Evolutionary conservation across 2,888 invertebrate species (phyloP), one percentile per base, ranked within the genome.

Genomic region (Meiosimyza decipiens): DNA sequence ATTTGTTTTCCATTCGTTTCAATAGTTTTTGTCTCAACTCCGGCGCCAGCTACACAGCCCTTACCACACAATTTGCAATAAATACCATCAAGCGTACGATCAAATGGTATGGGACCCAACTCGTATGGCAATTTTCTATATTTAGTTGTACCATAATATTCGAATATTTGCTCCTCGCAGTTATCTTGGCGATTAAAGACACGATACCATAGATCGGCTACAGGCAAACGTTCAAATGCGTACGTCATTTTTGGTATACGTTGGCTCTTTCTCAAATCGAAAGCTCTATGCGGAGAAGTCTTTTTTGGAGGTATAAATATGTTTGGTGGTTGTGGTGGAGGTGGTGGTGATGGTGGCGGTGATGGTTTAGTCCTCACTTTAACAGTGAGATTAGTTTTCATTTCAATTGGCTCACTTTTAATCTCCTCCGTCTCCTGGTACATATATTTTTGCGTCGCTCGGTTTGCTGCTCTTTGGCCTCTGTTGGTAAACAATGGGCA

Each of bases 141-240:
- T 3, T 79, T 82, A 47, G 85, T 86, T 50, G 81, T 82, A 7
- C 86, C 87, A 74, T 83, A 87, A 76, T 88, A 87, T 85, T 89
- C 86, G 88, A 90, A 89, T 82, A 90, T 90, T 83, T 88, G 89
- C 79, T 93, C 91, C 76, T 91, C 90, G 16, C 92, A 92, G 65
- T 90, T 89, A 82, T 95, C 94, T 82, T 94, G 94, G 1, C 95
- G 89, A 76, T 90, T 89, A 82, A 94, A 95, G 1, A 94, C 92
- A 76, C 91, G 90, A 83, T 91, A 94, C 95, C 95, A 95, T 0
- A 93, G 90, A 82, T 94, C 94, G 28, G 91, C 90, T 51, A 87
- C 88, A 1, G 95, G 95, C 73, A 93, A 88, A 16, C 90, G 89
- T 85, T 95, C 95, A 83, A 95, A 95, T 0, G 85, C 77, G 67